These are phyloP conservation scores for Xerus inauris DNA, from an alignment of 2,113 vertebrate genomes.

Conservation along the genomic window DNA sequence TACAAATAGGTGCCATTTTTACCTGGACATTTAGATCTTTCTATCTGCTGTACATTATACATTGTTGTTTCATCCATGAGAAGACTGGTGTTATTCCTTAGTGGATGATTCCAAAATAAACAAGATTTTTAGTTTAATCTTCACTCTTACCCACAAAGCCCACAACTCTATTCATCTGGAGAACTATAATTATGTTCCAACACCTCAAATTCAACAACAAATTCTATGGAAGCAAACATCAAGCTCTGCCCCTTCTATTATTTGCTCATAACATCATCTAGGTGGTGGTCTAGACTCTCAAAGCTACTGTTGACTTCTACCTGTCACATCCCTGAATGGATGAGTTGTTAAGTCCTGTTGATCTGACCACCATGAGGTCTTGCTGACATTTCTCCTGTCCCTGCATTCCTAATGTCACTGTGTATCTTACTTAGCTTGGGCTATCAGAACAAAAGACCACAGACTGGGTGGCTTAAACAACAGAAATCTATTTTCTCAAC, in stretches of 20 bases:
- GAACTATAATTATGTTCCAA: neutral
- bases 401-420: neutral
- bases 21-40: neutral
- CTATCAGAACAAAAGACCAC: neutral
- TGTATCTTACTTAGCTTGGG: neutral
- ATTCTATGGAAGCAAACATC: slow-evolving; percentile 47
- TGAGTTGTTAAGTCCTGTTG: neutral
- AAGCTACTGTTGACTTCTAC: neutral
- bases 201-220: neutral
- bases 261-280: neutral
- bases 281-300: neutral
- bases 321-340: neutral
- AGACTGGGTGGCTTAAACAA: neutral
- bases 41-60: neutral
- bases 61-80: neutral
- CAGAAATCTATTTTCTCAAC: neutral
- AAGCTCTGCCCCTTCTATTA: neutral
- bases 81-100: neutral
- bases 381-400: neutral
- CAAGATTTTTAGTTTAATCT: neutral
- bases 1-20: neutral
- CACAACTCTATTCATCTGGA: neutral
- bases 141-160: neutral
- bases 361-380: neutral
- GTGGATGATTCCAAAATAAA: slow-evolving; percentile 13